Percentiles rank a stretch among this genome's conserved stretches.
phyloP scores from a whole-genome alignment of 1,140 invertebrate genomes.

The Drosophila sturtevanti region DNA sequence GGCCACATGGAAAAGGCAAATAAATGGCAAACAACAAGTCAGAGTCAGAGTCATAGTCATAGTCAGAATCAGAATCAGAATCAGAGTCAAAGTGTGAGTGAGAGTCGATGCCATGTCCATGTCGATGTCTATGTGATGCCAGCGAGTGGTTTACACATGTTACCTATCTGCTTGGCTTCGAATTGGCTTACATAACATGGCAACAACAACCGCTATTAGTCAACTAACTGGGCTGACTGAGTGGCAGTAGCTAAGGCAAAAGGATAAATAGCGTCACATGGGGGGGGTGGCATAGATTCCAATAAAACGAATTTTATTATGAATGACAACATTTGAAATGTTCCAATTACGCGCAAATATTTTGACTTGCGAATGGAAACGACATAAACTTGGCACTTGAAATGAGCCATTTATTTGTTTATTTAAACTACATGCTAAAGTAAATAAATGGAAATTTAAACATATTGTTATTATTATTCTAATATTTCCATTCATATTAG shows the following conservation, averaged over 20 bases:
- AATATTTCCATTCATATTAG: too few species aligned
- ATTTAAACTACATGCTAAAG: too few species aligned
- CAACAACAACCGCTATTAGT: slow-evolving; percentile 64
- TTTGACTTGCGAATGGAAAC: slow-evolving; percentile 45
- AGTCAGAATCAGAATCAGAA: background rate
- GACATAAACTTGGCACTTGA: background rate
- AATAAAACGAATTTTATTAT: slow-evolving; percentile 76
- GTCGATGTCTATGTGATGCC: slow-evolving; percentile 64
- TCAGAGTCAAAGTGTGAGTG: background rate
- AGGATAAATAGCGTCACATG: background rate
- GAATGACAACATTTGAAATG: slow-evolving; percentile 79
- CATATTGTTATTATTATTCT: too few species aligned
- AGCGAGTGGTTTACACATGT: slow-evolving; percentile 71
- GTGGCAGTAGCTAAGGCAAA: background rate
- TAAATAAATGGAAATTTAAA: too few species aligned
- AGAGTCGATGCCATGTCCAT: slow-evolving; percentile 40
- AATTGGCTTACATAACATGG: slow-evolving; percentile 27
- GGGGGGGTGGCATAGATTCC: slow-evolving; percentile 22
- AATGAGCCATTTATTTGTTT: background rate
- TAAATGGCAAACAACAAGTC: slow-evolving; percentile 60
- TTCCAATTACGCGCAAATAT: slow-evolving; percentile 77
- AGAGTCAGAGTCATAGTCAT: slow-evolving; percentile 21
- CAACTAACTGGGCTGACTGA: slow-evolving; percentile 3
- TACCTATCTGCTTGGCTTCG: slow-evolving; percentile 15
- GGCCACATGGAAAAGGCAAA: slow-evolving; percentile 18